These are phyloP conservation scores for Lasius fuliginosus DNA, from an alignment of 2,888 invertebrate species.

Conservation along the genomic window DNA sequence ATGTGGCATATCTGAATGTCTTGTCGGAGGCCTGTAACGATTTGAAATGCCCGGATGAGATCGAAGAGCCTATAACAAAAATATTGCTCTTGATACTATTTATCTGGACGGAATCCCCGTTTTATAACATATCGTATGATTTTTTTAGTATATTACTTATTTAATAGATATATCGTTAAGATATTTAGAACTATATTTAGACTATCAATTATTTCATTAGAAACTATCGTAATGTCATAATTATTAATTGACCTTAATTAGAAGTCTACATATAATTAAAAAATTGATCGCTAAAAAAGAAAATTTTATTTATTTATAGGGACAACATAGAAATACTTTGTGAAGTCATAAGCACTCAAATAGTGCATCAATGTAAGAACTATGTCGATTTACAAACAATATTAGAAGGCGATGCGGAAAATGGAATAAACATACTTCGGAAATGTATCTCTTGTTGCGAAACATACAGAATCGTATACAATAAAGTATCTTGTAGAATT, in stretches of 20 bases:
- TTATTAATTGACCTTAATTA: background rate
- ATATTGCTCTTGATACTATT: slow-evolving; percentile 87
- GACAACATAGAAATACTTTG: slow-evolving; percentile 84
- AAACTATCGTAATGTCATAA: background rate
- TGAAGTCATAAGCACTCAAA: slow-evolving; percentile 87
- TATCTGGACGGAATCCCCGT: slow-evolving; percentile 88
- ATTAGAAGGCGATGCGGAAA: slow-evolving; percentile 86
- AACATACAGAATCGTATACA: slow-evolving; percentile 84
- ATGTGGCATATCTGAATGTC: slow-evolving; percentile 87
- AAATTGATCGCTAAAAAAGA: background rate
- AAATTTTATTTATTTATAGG: slow-evolving; percentile 59
- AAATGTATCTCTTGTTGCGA: slow-evolving; percentile 87
- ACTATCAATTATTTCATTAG: background rate
- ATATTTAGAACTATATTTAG: background rate
- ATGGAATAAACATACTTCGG: slow-evolving; percentile 86
- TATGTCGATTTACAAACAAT: slow-evolving; percentile 86
- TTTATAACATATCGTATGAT: slow-evolving; percentile 85
- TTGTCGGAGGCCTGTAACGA: slow-evolving; percentile 86
- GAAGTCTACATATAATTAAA: background rate
- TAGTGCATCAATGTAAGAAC: slow-evolving; percentile 87
- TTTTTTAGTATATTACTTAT: background rate
- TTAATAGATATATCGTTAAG: background rate
- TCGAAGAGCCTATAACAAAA: slow-evolving; percentile 86
- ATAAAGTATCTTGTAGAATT: slow-evolving; percentile 2
- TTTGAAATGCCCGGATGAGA: slow-evolving; percentile 85